These are phyloP conservation scores for Xylophagus ater DNA, from an alignment of 2,888 invertebrate genomes.

Conservation along the genomic window DNA sequence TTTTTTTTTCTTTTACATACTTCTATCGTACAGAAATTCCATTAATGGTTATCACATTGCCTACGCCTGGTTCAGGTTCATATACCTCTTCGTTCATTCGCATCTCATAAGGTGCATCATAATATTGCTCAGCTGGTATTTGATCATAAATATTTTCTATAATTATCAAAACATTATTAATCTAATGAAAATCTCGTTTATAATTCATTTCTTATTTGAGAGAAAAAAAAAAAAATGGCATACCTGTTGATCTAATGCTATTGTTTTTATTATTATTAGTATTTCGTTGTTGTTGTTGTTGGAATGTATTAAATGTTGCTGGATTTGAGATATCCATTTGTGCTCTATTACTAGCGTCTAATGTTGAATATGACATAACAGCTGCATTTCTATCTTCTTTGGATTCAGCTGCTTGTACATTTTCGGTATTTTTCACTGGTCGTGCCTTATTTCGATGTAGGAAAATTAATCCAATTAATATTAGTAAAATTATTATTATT, in stretches of 20 bases:
- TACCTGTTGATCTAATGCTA: constrained; percentile 14
- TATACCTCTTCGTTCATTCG: constrained; percentile 46
- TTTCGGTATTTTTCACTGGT: constrained; percentile 80
- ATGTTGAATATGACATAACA: constrained; percentile 78
- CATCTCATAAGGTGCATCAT: constrained; percentile 65
- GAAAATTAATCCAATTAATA: constrained; percentile 69
- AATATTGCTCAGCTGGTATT: constrained; percentile 56
- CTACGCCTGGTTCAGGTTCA: constrained; percentile 40
- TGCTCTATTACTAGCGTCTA: constrained; percentile 50
- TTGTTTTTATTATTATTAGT: constrained; percentile 13
- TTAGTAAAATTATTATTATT: constrained; percentile 64
- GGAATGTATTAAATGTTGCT: constrained; percentile 38
- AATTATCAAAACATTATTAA: constrained; percentile 6
- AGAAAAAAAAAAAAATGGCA: background rate
- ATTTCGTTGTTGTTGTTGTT: constrained; percentile 17
- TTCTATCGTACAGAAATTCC: constrained; percentile 70
- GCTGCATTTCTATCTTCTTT: constrained; percentile 80
- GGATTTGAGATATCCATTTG: constrained; percentile 31
- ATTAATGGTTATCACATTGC: constrained; percentile 67
- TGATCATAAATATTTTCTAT: constrained; percentile 48
- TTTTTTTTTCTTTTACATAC: background rate
- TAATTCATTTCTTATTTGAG: constrained; percentile 1
- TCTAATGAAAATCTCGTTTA: background rate
- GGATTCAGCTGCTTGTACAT: constrained; percentile 73
- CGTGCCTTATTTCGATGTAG: constrained; percentile 71